phyloP scores from a whole-genome alignment of 2,888 invertebrate genomes.

The Cepaea hortensis region DNA sequence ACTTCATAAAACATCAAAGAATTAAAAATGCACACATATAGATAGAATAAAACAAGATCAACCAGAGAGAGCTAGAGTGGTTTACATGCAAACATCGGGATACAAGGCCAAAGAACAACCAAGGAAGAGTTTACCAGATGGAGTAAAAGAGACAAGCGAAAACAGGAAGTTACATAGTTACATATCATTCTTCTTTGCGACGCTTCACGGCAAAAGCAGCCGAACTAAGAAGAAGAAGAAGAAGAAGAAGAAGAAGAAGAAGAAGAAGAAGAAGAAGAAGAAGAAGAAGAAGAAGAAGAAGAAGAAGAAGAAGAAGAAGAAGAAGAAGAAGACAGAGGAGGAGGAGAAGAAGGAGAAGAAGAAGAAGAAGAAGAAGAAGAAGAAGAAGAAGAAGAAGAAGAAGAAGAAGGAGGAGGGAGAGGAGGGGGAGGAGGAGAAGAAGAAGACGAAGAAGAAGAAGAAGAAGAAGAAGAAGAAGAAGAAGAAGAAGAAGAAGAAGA shows the following conservation, averaged over 20 bases:
- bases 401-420: neutral
- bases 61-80: too few relatives aligned
- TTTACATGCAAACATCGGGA: too few relatives aligned
- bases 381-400: slow-evolving; percentile 1
- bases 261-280: neutral
- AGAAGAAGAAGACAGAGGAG: neutral
- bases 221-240: neutral
- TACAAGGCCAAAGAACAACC: too few relatives aligned
- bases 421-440: neutral
- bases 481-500: neutral
- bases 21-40: too few relatives aligned
- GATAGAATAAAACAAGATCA: too few relatives aligned
- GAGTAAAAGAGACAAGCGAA: too few relatives aligned
- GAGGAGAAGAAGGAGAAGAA: neutral
- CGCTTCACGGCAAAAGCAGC: neutral
- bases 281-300: neutral
- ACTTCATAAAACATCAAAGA: too few relatives aligned
- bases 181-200: neutral
- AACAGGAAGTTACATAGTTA: too few relatives aligned
- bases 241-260: neutral
- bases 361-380: neutral
- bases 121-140: too few relatives aligned
- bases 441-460: neutral
- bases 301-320: neutral
- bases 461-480: neutral